These are phyloP conservation scores for Moxostoma hubbsi DNA, from an alignment of 2,797 vertebrate species.

Conservation along the genomic window DNA sequence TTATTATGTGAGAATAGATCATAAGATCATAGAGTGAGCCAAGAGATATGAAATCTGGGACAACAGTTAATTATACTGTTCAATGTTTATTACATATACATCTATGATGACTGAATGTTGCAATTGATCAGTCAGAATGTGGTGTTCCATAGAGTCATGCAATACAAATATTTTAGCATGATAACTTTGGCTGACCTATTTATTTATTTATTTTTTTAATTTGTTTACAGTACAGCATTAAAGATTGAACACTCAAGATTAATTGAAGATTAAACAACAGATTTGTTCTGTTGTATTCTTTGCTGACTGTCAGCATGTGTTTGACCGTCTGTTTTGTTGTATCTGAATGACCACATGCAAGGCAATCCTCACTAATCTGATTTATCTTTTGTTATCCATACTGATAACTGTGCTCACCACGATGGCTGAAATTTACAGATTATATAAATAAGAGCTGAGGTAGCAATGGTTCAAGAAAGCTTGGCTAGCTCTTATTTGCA, in stretches of 20 bases:
- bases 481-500: slow-evolving; percentile 54
- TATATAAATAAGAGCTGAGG: slow-evolving; percentile 56
- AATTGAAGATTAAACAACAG: slow-evolving; percentile 1
- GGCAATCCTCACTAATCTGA: slow-evolving; percentile 43
- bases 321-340: slow-evolving; percentile 25
- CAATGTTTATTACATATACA: too few relatives aligned
- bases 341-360: slow-evolving; percentile 12
- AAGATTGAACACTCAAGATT: background rate
- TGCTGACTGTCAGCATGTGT: slow-evolving; percentile 38
- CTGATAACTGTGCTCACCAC: slow-evolving; percentile 37
- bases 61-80: too few relatives aligned
- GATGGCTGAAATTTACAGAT: slow-evolving; percentile 48
- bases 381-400: slow-evolving; percentile 53
- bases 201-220: too few relatives aligned
- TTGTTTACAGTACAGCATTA: background rate
- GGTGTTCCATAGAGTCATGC: too few relatives aligned
- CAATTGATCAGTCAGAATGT: too few relatives aligned
- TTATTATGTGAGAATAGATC: too few relatives aligned
- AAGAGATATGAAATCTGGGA: too few relatives aligned
- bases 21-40: too few relatives aligned
- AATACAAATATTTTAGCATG: too few relatives aligned
- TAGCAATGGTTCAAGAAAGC: slow-evolving; percentile 42
- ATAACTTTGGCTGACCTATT: too few relatives aligned
- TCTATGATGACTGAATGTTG: too few relatives aligned
- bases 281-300: background rate